Evolutionary conservation across 2,797 vertebrate species (phyloP).

Genomic region (Lepidocolaptes lacrymiger): DNA sequence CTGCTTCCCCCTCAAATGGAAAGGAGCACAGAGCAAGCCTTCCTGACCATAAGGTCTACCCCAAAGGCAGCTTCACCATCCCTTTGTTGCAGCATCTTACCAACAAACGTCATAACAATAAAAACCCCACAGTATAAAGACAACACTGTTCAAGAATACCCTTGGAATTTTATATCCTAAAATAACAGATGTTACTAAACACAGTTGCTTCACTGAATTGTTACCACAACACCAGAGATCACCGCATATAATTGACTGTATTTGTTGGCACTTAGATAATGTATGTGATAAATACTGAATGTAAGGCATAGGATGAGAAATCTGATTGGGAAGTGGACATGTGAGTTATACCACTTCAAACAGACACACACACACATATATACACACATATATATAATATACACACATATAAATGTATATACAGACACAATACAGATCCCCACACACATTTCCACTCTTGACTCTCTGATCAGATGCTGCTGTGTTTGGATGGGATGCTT

Average conservation of each 20-base stretch:
- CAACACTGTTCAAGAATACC: not conserved
- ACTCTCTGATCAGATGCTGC: not conserved
- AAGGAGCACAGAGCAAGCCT: not conserved
- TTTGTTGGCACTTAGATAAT: not conserved
- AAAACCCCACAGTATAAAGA: not conserved
- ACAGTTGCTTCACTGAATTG: not conserved
- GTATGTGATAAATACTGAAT: not conserved
- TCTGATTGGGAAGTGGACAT: not conserved
- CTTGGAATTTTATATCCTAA: not conserved
- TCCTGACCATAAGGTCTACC: not conserved
- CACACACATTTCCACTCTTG: not conserved
- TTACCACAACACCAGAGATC: not conserved
- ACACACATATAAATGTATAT: not conserved
- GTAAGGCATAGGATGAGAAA: not conserved
- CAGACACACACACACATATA: fast-evolving
- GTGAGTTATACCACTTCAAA: not conserved
- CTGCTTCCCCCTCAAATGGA: not conserved
- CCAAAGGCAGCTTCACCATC: not conserved
- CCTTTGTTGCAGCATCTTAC: not conserved
- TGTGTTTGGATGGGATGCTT: not conserved
- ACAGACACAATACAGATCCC: not conserved
- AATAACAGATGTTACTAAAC: not conserved
- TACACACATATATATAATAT: too few relatives aligned
- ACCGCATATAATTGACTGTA: not conserved
- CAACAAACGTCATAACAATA: not conserved